Base-by-base conservation (phyloP, 2,888 invertebrate species). In the Tetragonisca angustula region DNA sequence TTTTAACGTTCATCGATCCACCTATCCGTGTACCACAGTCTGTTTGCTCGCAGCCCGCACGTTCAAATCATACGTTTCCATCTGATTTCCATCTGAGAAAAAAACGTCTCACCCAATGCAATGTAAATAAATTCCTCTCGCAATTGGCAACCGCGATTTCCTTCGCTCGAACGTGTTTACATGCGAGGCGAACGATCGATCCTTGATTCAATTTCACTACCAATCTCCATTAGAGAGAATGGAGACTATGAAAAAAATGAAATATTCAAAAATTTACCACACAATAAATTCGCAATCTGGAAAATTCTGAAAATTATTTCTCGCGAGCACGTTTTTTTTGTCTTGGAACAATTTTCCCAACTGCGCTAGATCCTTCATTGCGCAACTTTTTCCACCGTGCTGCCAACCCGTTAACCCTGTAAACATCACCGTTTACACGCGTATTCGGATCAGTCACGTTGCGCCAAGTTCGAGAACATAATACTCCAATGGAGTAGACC, bases 1-100 rank as follows among this genome's bases (percentile, higher is more conserved):
- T 79, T 65, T 36, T 61, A 72, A 68, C 49, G 62, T 54, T 62
- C 54, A 67, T 75, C 82, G 79, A 82, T 79, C 54, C 54, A 54
- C 27, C 54, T 70, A 54, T 74, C 81, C 69, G 74, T 74, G 36
- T 32, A 32, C 32, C 78, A 9, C n/a, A n/a, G 32, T 19, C 32
- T n/a, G 32, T 24, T 61, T 9, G 21, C n/a, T 72, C 24, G 43
- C 32, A 11, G 36, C 59, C 43, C 24, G n/a, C 70, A 36, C 15
- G 15, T 17, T 65, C n/a, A 52, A 61, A 67, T 82, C 71, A 67
- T 36, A 50, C 49, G 70, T 56, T 71, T 36, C 17, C 54, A 2
- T 43, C 52, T 19, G 75, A 71, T 79, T 75, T 75, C 52, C 59
- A 59, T 70, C 56, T 69, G 49, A 61, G 32, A 61, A 27, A 59